phyloP scores from a whole-genome alignment of 2,113 vertebrate genomes.

The Poicephalus gulielmi region DNA sequence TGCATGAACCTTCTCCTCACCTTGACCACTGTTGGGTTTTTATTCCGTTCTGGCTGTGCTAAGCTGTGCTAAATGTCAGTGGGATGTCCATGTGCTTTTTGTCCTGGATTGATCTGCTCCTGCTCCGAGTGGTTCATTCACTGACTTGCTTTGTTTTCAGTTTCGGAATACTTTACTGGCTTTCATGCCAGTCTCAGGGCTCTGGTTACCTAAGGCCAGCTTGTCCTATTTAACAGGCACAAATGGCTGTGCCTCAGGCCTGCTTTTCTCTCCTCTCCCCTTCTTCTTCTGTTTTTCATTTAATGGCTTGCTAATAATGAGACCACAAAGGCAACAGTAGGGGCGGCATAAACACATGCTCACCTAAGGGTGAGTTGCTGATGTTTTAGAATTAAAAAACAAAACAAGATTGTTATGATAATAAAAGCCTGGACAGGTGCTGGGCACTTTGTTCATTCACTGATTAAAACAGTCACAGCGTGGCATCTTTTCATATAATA shows the following conservation, averaged over 20 bases:
- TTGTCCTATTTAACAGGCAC: slow-evolving; percentile 58
- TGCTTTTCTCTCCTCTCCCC: neutral
- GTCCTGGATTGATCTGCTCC: slow-evolving; percentile 4
- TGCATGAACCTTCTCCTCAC: slow-evolving; percentile 12
- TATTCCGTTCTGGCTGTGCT: slow-evolving; percentile 36
- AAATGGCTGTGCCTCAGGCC: slow-evolving; percentile 42
- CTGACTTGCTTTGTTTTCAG: slow-evolving; percentile 30
- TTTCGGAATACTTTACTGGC: slow-evolving; percentile 27
- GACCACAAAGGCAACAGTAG: slow-evolving; percentile 69
- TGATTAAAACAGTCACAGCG: slow-evolving; percentile 52
- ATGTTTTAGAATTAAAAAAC: slow-evolving; percentile 39
- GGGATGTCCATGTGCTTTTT: slow-evolving; percentile 14
- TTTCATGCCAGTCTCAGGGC: slow-evolving; percentile 36
- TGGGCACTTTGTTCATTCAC: slow-evolving; percentile 30
- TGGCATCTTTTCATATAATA: slow-evolving; percentile 21
- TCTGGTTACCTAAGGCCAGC: slow-evolving; percentile 50
- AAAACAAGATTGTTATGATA: slow-evolving; percentile 19
- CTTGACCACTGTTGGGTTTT: slow-evolving; percentile 48
- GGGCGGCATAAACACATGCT: slow-evolving; percentile 59
- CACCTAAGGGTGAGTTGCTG: slow-evolving; percentile 57
- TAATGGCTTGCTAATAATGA: slow-evolving; percentile 73
- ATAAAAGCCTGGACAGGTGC: slow-evolving; percentile 52
- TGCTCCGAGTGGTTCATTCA: neutral
- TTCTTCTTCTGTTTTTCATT: slow-evolving; percentile 49
- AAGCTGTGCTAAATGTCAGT: slow-evolving; percentile 48